Evolutionary conservation across 2,113 vertebrate species (phyloP).

Genomic region (Mionectes macconnelli): DNA sequence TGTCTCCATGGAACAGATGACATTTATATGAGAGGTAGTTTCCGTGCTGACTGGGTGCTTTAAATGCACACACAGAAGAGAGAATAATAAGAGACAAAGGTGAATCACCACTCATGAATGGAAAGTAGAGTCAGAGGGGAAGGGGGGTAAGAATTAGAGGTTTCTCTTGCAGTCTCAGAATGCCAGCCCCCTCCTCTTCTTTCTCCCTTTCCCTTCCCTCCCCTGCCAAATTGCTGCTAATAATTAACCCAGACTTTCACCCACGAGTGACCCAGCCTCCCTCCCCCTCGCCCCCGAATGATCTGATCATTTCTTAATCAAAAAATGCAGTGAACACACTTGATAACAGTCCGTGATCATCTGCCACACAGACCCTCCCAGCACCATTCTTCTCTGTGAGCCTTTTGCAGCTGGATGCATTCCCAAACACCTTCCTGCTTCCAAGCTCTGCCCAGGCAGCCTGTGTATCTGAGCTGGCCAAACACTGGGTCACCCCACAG

Average conservation of each 20-base stretch:
- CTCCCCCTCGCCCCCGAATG: fast-evolving
- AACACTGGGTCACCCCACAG: background rate
- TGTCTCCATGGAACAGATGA: background rate
- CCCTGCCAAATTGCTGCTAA: background rate
- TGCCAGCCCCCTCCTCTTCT: background rate
- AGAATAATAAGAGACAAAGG: background rate
- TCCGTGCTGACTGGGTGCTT: background rate
- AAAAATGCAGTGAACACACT: background rate
- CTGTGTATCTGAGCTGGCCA: background rate
- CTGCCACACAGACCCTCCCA: background rate
- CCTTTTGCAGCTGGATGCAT: background rate
- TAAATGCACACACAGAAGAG: background rate
- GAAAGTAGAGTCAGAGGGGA: background rate
- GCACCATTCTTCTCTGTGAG: background rate
- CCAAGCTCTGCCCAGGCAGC: background rate
- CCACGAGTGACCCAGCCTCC: background rate
- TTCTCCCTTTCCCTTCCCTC: background rate
- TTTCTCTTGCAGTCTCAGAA: background rate
- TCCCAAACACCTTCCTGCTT: background rate
- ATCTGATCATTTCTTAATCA: background rate
- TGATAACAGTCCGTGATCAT: background rate
- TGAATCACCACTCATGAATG: background rate
- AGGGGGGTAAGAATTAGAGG: background rate
- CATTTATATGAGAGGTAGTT: background rate
- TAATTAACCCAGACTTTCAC: background rate